Percentiles rank a stretch among this genome's conserved stretches.
These are phyloP conservation scores for Scaptomyza tumidula DNA, from an alignment of 2,888 invertebrate species.

Conservation along the genomic window DNA sequence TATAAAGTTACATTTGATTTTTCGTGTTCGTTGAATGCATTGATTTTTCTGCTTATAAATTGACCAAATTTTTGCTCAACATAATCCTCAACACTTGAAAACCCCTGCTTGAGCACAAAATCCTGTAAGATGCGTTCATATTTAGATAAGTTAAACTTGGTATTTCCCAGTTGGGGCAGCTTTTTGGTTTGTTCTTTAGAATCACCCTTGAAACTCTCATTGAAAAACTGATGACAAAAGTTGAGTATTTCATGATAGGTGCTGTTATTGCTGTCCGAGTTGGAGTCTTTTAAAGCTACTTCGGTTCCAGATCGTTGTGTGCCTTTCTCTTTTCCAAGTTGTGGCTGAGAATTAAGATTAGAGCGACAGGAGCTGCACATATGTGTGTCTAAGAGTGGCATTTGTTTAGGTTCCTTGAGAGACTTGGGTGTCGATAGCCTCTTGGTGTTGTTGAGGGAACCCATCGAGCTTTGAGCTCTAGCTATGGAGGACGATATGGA, in stretches of 20 bases:
- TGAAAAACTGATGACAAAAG: slow-evolving; percentile 82
- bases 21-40: slow-evolving; percentile 37
- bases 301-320: not conserved
- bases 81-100: slow-evolving; percentile 72
- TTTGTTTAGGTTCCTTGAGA: slow-evolving; percentile 62
- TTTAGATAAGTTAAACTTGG: slow-evolving; percentile 77
- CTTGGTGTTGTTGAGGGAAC: slow-evolving; percentile 78
- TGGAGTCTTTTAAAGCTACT: not conserved
- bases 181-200: slow-evolving; percentile 11
- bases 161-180: slow-evolving; percentile 55
- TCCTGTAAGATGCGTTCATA: slow-evolving; percentile 80
- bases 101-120: slow-evolving; percentile 79
- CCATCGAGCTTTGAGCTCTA: slow-evolving; percentile 79
- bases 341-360: not conserved
- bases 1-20: slow-evolving; percentile 33
- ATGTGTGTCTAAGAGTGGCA: slow-evolving; percentile 59
- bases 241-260: slow-evolving; percentile 79
- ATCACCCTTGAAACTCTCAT: slow-evolving; percentile 69
- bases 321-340: not conserved
- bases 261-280: slow-evolving; percentile 12
- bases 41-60: slow-evolving; percentile 67
- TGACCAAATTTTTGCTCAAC: slow-evolving; percentile 82
- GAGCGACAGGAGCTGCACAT: slow-evolving; percentile 71
- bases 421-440: slow-evolving; percentile 78
- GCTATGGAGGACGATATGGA: slow-evolving; percentile 77